Evolutionary conservation across 2,888 invertebrate genomes (phyloP).

Genomic region (Pandemis corylana): DNA sequence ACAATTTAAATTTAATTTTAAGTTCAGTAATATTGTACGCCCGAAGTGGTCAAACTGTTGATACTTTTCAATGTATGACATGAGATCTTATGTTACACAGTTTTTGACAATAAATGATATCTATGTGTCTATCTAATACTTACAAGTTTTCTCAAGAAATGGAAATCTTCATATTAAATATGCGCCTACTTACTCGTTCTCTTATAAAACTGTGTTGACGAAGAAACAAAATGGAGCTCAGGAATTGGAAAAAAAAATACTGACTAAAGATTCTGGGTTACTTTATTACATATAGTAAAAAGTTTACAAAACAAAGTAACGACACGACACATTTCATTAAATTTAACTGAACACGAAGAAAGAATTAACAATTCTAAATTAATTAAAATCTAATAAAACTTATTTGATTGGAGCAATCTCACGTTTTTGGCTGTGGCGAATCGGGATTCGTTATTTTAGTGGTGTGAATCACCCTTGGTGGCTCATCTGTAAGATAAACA

Average conservation of each 20-base stretch:
- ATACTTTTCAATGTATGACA: too few species aligned
- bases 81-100: too few species aligned
- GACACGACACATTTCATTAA: not conserved
- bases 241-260: not conserved
- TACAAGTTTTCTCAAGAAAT: too few species aligned
- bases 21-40: too few species aligned
- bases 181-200: too few species aligned
- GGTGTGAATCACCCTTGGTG: conserved; percentile 32
- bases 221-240: not conserved
- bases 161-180: too few species aligned
- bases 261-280: not conserved
- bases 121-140: too few species aligned
- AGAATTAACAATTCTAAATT: conserved; percentile 21
- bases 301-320: not conserved
- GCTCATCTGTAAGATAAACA: conserved; percentile 21
- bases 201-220: too few species aligned
- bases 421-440: conserved; percentile 22
- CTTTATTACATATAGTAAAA: conserved; percentile 11
- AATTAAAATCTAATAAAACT: conserved; percentile 5
- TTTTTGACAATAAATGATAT: too few species aligned
- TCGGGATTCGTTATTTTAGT: conserved; percentile 24
- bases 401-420: conserved; percentile 1
- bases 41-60: too few species aligned
- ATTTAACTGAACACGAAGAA: not conserved
- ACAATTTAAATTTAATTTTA: not conserved